Base-by-base conservation (phyloP, 2,888 invertebrate species). In the Cabera pusaria region DNA sequence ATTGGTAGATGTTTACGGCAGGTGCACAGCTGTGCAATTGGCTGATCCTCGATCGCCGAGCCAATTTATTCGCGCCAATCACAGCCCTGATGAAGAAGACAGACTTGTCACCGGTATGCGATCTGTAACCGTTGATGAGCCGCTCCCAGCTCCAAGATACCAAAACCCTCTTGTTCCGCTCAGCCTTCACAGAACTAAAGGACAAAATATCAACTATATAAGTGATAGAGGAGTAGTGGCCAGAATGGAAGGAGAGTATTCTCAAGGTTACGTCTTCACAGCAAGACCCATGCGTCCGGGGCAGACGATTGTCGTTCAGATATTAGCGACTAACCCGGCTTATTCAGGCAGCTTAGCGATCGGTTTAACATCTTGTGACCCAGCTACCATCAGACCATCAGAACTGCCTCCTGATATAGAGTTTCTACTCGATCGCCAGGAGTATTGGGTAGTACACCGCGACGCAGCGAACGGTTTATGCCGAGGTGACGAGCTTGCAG, bases 371-470 rank as follows among this genome's bases (percentile, higher is more conserved):
- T 96, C 98, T 0, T 98, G 98, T 79, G 96, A 99, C 79, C 99
- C 99, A 0, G 91, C 92, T 0, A 91, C 91, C 1, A 74, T 98
- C 8, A 91, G 93, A 39, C 90, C 92, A 0, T 89, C 91, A 20
- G 96, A 96, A 58, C 81, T 98, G 23, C 98, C 98, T 0, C 96
- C 96, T 53, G 97, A 98, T 72, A 95, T 97, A 0, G 97, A 98
- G 69, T 92, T 95, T 32, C 85, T 99, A 1, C 79, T 99, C 12
- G 98, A 99, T 75, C 91, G 99, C 18, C 96, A 96, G 0, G 98
- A 99, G 66, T 99, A 99, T 76, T 99, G 99, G 99, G 98, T 99
- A 0, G 96, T 98, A 5, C 94, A 96, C 61, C 95, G 98, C 62
- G 97, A 99, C 69, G 96, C 97, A 0, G 97, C 96, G 0, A 93